Evolutionary conservation across 2,113 vertebrate genomes (phyloP), one percentile per base, ranked within the genome.

Genomic region (Hyaena hyaena): DNA sequence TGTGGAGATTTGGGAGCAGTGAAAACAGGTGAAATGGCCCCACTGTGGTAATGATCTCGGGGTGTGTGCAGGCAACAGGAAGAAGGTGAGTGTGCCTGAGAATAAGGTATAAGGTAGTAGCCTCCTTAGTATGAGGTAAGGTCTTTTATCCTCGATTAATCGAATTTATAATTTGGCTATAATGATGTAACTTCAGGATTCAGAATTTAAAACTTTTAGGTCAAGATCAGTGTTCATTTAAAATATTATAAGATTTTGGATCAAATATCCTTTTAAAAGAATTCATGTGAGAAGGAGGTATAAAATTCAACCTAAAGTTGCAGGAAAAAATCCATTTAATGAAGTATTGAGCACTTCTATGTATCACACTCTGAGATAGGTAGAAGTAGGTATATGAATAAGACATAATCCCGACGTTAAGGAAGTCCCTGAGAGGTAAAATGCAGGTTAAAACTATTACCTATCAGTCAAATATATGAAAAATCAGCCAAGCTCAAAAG

Each of bases 391-490:
- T 65, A 3, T 71, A 73, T 76, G 69, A 95, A 74, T 71, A 96
- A 86, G 93, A 86, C 15, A 86, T 43, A 14, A 93, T 87, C 21
- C 55, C 84, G 21, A 39, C 66, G 58, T 91, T 73, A 61, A 65
- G n/a, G 74, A 89, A 61, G 53, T 89, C 43, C 24, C 71, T 73
- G 50, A 65, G 35, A 95, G 45, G 74, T 88, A 96, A 95, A 85
- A 95, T 95, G 61, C 10, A 86, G 80, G 24, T 83, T 92, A 95
- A 92, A 94, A 84, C 10, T 74, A 61, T 85, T 73, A 82, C 23
- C 31, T 90, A 5, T 68, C 65, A 68, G 43, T 43, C 69, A 63
- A 79, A 79, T 87, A 14, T 73, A 12, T 83, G 63, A 88, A 96
- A 90, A 79, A 61, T 73, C 17, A 88, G 10, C 33, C 24, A 63